Percentiles rank a stretch among this genome's conserved stretches.
phyloP scores from a whole-genome alignment of 2,888 invertebrate genomes.

The Oligia latruncula region DNA sequence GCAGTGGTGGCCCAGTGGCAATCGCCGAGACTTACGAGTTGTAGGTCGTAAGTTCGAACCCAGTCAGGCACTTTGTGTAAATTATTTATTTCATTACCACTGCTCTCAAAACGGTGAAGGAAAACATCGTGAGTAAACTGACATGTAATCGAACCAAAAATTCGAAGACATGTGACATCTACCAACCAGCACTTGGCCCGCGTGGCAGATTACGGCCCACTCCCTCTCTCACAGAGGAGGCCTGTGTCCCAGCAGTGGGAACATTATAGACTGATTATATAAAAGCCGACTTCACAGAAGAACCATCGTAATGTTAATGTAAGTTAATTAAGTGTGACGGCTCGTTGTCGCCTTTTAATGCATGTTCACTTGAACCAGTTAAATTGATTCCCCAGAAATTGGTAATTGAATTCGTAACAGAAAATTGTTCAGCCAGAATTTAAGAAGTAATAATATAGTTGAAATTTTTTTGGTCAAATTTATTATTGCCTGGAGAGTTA shows the following conservation, averaged over 20 bases:
- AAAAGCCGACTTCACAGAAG: background rate
- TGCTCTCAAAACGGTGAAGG: background rate
- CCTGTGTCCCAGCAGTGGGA: background rate
- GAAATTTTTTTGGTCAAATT: constrained; percentile 18
- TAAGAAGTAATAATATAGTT: constrained; percentile 25
- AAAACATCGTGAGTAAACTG: background rate
- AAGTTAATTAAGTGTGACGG: constrained; percentile 50
- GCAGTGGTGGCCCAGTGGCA: no score
- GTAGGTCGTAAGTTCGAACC: no score
- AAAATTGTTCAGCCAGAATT: constrained; percentile 35
- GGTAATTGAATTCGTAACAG: constrained; percentile 46
- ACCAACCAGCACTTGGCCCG: background rate
- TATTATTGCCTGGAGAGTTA: background rate
- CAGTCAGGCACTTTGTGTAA: no score
- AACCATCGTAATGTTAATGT: constrained; percentile 12
- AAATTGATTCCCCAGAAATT: constrained; percentile 53
- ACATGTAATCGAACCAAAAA: background rate
- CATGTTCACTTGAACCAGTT: constrained; percentile 49
- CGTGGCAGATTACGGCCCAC: background rate
- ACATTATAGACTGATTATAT: background rate
- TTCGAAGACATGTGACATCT: background rate
- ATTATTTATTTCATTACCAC: no score
- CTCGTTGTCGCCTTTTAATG: constrained; percentile 46
- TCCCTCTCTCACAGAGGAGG: background rate
- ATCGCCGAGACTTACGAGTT: no score